Percentiles rank a stretch among this genome's conserved stretches.
Conservation (phyloP, 2,113 vertebrate species). For the Coturnix japonica region DNA sequence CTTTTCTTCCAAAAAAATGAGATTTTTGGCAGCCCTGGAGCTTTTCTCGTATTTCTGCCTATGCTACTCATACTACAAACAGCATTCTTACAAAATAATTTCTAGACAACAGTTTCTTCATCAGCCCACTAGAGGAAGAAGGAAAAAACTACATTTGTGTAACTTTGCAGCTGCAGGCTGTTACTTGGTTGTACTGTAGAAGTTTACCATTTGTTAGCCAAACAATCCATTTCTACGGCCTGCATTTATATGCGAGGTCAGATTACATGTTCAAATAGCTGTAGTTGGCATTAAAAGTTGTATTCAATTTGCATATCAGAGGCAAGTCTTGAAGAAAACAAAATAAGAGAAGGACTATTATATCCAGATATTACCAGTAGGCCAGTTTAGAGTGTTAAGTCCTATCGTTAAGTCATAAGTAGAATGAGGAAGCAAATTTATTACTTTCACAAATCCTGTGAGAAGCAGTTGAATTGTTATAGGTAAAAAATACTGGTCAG, state of each 20-base stretch:
- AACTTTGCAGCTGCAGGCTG: conserved; percentile 31
- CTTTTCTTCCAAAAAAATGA: conserved; percentile 66
- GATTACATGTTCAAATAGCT: not conserved
- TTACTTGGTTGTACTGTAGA: not conserved
- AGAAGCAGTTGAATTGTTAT: not conserved
- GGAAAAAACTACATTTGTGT: conserved; percentile 21
- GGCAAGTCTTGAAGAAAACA: not conserved
- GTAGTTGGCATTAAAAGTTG: not conserved
- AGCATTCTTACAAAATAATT: conserved; percentile 73
- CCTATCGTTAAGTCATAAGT: not conserved
- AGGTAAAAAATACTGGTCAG: not conserved
- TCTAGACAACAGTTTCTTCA: conserved; percentile 58
- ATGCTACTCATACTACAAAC: conserved; percentile 70
- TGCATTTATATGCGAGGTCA: not conserved
- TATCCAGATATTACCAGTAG: not conserved
- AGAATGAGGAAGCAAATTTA: not conserved
- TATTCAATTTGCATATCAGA: not conserved
- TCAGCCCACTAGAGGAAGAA: conserved; percentile 6
- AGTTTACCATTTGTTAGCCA: not conserved
- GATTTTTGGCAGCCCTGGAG: conserved; percentile 59
- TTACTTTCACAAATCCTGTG: not conserved
- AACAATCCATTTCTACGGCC: not conserved
- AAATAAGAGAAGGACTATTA: not conserved
- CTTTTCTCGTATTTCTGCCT: conserved; percentile 75
- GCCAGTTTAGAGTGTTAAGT: not conserved